Base-by-base conservation (phyloP, 2,888 invertebrate genomes). In the Conops quadrifasciatus region DNA sequence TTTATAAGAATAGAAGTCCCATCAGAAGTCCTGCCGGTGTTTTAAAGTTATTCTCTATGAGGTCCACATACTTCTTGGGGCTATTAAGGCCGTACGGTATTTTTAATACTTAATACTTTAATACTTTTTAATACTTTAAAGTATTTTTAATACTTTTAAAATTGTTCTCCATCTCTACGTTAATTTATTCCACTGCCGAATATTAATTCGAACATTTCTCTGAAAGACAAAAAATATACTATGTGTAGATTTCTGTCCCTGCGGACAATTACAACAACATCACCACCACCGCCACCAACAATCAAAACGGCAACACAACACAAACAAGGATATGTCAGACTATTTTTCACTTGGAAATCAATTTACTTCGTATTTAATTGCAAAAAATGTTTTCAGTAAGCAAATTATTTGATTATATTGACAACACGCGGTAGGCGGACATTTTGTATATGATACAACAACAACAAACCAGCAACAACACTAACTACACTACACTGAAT, bases 391-490 rank as follows among this genome's bases (percentile, higher is more conserved):
- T 83, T 83, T 84, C 83, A 83, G 83, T 83, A 84, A 83, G 83
- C 83, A 83, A 82, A 83, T 84, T 83, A 83, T 84, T 83, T 83
- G 82, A 83, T 84, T 83, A 83, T 84, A 81, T 81, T 82, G 80
- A 80, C 80, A 77, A 30, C 28, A 45, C 21, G 30, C 51, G 49
- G n/a, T 26, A 26, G n/a, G 16, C 3, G 26, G n/a, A 49, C 21
- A 3, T 2, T 19, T 2, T 19, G 11, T 21, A 21, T 53, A 21
- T 11, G 21, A 19, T 53, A 4, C 58, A 56, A 16, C 53, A 53
- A 53, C 21, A 53, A 53, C 24, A 53, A 28, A 36, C 36, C 28
- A 28, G 15, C 28, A 58, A 58, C n/a, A 15, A 28, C 28, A 26
- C 19, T 15, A 28, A 58, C 21, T 21, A 53, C 19, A 53, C 30